These are phyloP conservation scores for Phataginus tetradactyla DNA, from an alignment of 2,797 vertebrate genomes.

Conservation along the genomic window DNA sequence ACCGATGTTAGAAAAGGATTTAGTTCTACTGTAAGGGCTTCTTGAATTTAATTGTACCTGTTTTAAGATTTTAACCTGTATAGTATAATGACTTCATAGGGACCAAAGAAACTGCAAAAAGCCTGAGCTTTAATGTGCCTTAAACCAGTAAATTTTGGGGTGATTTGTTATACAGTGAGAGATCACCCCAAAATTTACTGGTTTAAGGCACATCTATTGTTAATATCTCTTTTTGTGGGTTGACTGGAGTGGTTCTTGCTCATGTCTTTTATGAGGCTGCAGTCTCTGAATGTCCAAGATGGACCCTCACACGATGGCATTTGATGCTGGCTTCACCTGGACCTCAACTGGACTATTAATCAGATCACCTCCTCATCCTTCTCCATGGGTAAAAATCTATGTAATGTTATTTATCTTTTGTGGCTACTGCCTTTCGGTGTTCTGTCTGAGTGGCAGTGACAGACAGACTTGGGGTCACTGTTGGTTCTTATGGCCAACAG, in stretches of 20 bases:
- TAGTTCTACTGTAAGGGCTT: neutral
- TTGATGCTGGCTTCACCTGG: neutral
- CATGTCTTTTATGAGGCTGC: neutral
- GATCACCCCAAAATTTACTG: neutral
- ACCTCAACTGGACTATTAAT: neutral
- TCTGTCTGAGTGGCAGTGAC: neutral
- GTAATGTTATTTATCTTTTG: neutral
- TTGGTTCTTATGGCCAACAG: neutral
- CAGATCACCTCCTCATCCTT: neutral
- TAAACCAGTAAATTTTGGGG: neutral
- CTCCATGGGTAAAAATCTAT: neutral
- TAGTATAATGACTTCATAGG: neutral
- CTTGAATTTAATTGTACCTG: neutral
- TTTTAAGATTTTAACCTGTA: conserved; percentile 31
- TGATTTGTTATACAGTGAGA: neutral
- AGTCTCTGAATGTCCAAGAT: neutral
- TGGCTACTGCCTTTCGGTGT: neutral
- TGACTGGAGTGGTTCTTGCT: neutral
- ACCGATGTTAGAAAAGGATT: conserved; percentile 30
- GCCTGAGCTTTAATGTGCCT: neutral
- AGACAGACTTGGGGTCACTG: neutral
- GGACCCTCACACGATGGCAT: neutral
- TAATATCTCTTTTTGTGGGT: neutral
- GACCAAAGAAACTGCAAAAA: neutral
- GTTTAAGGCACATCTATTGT: neutral